Percentiles rank a stretch among this genome's conserved stretches.
Evolutionary conservation across 2,888 invertebrate species (phyloP).

Genomic region (Apodemia duryi): DNA sequence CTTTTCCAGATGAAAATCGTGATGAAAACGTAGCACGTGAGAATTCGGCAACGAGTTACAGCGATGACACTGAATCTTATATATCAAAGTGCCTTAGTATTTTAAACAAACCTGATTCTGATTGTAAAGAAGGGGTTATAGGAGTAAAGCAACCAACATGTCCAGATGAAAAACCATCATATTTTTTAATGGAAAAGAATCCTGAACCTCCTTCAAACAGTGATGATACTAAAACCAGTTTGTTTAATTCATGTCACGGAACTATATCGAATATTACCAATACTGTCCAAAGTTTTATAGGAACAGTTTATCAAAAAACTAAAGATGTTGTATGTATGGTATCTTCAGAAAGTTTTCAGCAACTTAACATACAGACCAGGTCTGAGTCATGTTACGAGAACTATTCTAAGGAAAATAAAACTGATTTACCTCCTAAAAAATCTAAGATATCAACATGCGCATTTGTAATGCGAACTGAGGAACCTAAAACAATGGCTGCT

Average conservation of each 20-base stretch:
- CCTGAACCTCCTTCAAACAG: constrained; percentile 17
- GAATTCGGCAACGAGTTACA: constrained; percentile 32
- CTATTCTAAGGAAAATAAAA: constrained; percentile 27
- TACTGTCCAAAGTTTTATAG: constrained; percentile 46
- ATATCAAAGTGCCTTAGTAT: constrained; percentile 23
- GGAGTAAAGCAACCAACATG: constrained; percentile 30
- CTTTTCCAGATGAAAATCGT: background rate
- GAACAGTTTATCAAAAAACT: constrained; percentile 42
- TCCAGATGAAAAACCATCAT: constrained; percentile 31
- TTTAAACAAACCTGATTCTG: constrained; percentile 24
- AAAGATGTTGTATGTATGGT: constrained; percentile 45
- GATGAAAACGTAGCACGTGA: background rate
- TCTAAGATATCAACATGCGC: constrained; percentile 3
- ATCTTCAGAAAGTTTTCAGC: constrained; percentile 37
- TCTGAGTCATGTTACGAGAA: constrained; percentile 26
- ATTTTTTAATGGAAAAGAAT: constrained; percentile 29
- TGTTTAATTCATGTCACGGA: background rate
- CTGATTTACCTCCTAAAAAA: constrained; percentile 18
- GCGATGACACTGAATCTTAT: constrained; percentile 34
- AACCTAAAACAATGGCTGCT: background rate
- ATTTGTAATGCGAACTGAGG: background rate
- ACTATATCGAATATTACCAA: background rate
- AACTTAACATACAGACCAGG: constrained; percentile 33
- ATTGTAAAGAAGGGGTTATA: constrained; percentile 28
- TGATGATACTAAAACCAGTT: background rate